Conservation (phyloP, 2,797 vertebrate species). For the Uromys caudimaculatus region DNA sequence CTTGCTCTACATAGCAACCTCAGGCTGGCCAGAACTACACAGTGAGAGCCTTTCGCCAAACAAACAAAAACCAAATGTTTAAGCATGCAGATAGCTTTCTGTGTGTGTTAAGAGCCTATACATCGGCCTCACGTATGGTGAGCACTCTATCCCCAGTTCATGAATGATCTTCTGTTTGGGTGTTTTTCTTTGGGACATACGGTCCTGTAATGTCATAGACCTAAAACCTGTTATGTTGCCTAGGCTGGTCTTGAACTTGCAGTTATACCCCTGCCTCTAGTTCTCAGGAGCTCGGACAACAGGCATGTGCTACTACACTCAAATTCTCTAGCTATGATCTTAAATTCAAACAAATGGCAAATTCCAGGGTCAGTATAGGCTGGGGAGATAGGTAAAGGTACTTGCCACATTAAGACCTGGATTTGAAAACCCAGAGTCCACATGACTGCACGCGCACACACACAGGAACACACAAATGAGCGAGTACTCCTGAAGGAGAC, state of each 20-base stretch:
- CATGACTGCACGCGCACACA: not conserved
- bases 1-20: not conserved
- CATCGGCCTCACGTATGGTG: not conserved
- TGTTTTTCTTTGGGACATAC: not conserved
- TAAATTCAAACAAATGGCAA: not conserved
- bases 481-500: not conserved
- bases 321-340: not conserved
- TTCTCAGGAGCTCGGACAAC: not conserved
- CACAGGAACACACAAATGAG: not conserved
- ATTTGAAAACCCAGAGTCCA: not conserved
- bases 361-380: not conserved
- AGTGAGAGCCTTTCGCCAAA: not conserved
- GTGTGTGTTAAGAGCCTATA: not conserved
- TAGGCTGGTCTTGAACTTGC: not conserved
- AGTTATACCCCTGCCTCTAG: not conserved
- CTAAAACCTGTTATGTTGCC: not conserved
- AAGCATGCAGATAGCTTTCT: not conserved
- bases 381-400: not conserved
- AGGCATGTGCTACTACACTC: not conserved
- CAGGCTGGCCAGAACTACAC: not conserved
- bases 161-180: not conserved
- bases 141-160: not conserved
- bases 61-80: not conserved
- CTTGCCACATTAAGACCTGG: not conserved
- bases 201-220: not conserved